These are phyloP conservation scores for Zosterops hypoxanthus DNA, from an alignment of 2,113 vertebrate species.

Conservation along the genomic window DNA sequence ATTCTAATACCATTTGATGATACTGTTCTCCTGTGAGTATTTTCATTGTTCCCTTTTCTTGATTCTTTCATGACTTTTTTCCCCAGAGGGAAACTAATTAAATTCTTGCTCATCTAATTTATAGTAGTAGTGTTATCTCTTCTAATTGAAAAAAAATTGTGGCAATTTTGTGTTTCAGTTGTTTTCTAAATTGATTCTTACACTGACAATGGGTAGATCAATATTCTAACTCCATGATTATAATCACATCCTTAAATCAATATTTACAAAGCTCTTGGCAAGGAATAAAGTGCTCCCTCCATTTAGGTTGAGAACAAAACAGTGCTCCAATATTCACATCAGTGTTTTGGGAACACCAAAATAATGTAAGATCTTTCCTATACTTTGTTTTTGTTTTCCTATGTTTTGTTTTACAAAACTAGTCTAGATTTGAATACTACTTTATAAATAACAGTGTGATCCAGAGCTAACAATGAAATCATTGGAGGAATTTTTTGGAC, in stretches of 20 bases:
- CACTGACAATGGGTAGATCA: background rate
- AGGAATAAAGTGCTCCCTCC: background rate
- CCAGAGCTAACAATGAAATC: background rate
- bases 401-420: background rate
- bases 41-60: background rate
- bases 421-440: background rate
- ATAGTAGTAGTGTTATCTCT: background rate
- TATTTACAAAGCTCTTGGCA: background rate
- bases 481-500: background rate
- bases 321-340: background rate
- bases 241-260: background rate
- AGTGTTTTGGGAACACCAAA: background rate
- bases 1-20: background rate
- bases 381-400: background rate
- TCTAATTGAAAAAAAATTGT: background rate
- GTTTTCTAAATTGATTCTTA: background rate
- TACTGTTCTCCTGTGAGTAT: background rate
- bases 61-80: background rate
- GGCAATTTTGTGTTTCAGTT: background rate
- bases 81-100: background rate
- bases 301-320: background rate
- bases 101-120: background rate
- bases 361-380: background rate
- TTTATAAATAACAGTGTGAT: background rate
- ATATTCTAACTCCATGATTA: background rate